Evolutionary conservation across 1,140 invertebrate species (phyloP).

Genomic region (Asbolus verrucosus): DNA sequence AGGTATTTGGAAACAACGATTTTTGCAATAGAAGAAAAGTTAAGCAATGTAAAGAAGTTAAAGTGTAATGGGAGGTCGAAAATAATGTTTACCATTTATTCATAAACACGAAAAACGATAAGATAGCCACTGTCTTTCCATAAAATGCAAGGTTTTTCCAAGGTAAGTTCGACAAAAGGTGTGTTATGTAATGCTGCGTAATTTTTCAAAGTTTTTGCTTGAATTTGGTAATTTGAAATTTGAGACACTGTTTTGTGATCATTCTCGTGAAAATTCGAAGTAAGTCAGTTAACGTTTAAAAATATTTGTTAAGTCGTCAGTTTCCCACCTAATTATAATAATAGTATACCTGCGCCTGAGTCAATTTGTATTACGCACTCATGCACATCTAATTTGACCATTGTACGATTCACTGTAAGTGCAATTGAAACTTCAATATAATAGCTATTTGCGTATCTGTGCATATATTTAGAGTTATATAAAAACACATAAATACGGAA

Average conservation of each 20-base stretch:
- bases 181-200: too few species aligned
- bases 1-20: conserved; percentile 8
- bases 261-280: too few species aligned
- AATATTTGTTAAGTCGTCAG: background rate
- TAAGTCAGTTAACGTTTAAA: background rate
- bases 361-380: conserved; percentile 37
- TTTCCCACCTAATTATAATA: conserved; percentile 13
- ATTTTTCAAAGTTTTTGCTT: too few species aligned
- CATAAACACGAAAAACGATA: background rate
- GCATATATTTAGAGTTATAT: conserved; percentile 3
- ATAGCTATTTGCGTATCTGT: conserved; percentile 13
- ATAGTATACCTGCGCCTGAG: background rate
- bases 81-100: conserved; percentile 3
- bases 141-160: conserved; percentile 13
- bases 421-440: conserved; percentile 14
- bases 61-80: conserved; percentile 11
- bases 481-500: conserved; percentile 18
- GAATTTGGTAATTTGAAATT: conserved; percentile 17
- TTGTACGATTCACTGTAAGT: conserved; percentile 21
- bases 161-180: conserved; percentile 12
- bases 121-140: conserved; percentile 1
- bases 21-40: conserved; percentile 7
- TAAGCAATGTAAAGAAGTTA: conserved; percentile 7
- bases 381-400: conserved; percentile 38
- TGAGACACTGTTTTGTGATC: too few species aligned